Conservation (phyloP, 2,888 invertebrate species). For the Steinernema hermaphroditum region DNA sequence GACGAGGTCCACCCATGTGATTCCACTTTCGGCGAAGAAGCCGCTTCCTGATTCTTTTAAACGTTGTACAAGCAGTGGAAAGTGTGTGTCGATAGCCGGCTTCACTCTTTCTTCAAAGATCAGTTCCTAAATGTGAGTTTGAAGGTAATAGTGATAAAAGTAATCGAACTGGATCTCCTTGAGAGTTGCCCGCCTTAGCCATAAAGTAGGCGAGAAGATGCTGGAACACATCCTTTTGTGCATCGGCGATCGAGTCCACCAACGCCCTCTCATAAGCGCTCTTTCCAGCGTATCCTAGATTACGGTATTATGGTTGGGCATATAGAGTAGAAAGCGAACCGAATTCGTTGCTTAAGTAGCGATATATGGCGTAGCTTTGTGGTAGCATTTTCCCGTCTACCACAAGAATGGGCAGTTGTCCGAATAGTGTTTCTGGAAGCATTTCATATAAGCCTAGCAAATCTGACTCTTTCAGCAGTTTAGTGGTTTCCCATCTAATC, state of each 20-base stretch:
- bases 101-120: conserved; percentile 36
- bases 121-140: no score
- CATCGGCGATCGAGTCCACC: conserved; percentile 51
- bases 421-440: conserved; percentile 47
- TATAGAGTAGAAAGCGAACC: conserved; percentile 28
- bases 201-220: conserved; percentile 43
- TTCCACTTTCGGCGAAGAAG: conserved; percentile 44
- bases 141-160: no score
- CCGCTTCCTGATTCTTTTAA: conserved; percentile 37
- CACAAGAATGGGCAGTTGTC: conserved; percentile 46
- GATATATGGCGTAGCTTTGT: conserved; percentile 46
- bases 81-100: background rate
- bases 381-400: conserved; percentile 46
- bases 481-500: no score
- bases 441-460: background rate
- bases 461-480: no score
- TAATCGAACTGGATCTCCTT: conserved; percentile 47
- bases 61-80: background rate
- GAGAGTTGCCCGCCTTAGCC: conserved; percentile 42
- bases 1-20: conserved; percentile 48
- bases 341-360: conserved; percentile 44
- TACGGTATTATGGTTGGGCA: background rate
- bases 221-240: conserved; percentile 46
- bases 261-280: conserved; percentile 45
- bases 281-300: conserved; percentile 49